Evolutionary conservation across 2,113 vertebrate genomes (phyloP), one percentile per base, ranked within the genome.

Genomic region (Platichthys stellatus): DNA sequence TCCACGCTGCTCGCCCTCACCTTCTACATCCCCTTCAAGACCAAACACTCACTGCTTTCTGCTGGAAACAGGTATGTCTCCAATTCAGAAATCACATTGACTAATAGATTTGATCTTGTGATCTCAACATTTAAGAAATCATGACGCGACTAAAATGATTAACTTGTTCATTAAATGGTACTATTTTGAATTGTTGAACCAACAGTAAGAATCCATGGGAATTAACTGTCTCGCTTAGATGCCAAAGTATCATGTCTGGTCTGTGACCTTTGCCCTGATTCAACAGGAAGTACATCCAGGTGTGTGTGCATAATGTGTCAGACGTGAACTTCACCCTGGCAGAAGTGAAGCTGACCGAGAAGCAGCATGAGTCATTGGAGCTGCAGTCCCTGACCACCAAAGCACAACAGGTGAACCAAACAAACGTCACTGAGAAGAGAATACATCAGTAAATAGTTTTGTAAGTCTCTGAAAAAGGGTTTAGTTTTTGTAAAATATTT

Each of bases 21-120:
- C 3, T 99, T 99, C 94, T 95, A 96, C 77, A 94, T 99, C 81
- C 98, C 98, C 74, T 99, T 99, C 82, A 96, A 94, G 88, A 96
- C 97, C 86, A 96, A 96, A 38, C 97, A 99, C 90, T 91, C 95
- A 1, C 92, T 99, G 78, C 93, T 99, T 63, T 98, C 97, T 24
- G 93, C 97, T 56, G 96, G 97, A 56, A 97, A 95, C 81, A 96
- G 98, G 98, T 98, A 72, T 72, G 86, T 18, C 5, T 45, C 35
- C 24, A 0, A 0, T 2, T 31, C 18, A 49, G 38, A 23, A 18
- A 28, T 59, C 43, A 21, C 18, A 1, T n/a, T n/a, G 3, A 15
- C 31, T 10, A 3, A 28, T 53, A 6, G 14, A 4, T 53, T 21
- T 12, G 8, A 51, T 28, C 12, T 57, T 5, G 21, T 49, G 47